Base-by-base conservation (phyloP, 1,140 invertebrate species). In the Trichonephila inaurata region DNA sequence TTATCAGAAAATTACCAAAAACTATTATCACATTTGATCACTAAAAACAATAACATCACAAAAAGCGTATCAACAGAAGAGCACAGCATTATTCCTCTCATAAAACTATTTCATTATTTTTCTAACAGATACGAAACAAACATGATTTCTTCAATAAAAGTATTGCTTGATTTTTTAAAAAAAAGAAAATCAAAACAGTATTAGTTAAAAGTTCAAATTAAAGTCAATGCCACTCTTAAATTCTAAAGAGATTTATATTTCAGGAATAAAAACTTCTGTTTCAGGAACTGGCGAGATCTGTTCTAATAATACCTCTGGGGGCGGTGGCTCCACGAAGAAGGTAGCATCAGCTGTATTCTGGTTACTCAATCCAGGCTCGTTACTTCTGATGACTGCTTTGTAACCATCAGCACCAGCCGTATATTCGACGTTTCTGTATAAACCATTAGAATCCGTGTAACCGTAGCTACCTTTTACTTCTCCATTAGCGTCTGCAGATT, bases 341-440 rank as follows among this genome's bases (percentile, higher is more conserved):
- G 69, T 40, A 16, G 18, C 93, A 58, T 94, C 77, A 8, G 93
- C 93, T 0, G 89, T 6, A 33, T 92, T 69, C 19, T 94, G 89
- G 24, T 44, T 86, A 60, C 33, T 21, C 12, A 64, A n/a, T 58
- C 87, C 90, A 5, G 93, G 93, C 66, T 94, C 93, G 77, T 94
- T 94, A 19, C 86, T 94, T 16, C 24, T n/a, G 14, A 94, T 33
- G 0, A 77, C 40, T n/a, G 95, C 95, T 81, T 94, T 89, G 91
- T 95, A 95, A 19, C 95, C 95, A 28, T 94, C 62, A n/a, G 95
- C 95, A 89, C 95, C 95, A 60, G 95, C 95, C 3, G 93, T 94
- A 91, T 95, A 95, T 12, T 95, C 95, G 14, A 95, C 95, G 10
- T 93, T 93, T 72, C 95, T 94, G 16, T 94, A 91, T 0, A 93